Conservation (phyloP, 2,888 invertebrate species). For the Fabriciana adippe region DNA sequence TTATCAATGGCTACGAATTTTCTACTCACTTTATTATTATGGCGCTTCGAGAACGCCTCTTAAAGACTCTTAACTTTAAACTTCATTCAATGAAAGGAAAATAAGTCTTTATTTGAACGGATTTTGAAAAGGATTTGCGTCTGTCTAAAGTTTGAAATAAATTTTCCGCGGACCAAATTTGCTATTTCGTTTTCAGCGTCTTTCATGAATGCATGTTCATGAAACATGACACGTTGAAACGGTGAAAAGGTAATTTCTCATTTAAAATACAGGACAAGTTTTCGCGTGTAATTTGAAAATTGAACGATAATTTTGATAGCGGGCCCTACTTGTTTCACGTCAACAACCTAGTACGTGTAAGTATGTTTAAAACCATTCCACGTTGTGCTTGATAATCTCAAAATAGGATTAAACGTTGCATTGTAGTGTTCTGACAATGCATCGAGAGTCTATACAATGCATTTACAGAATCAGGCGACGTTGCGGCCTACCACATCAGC, state of each 20-base stretch:
- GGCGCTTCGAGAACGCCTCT: conserved; percentile 30
- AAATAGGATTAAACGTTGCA: conserved; percentile 30
- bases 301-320: conserved; percentile 6
- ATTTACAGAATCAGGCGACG: conserved; percentile 28
- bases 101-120: conserved; percentile 32
- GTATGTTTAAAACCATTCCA: conserved; percentile 11
- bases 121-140: conserved; percentile 28
- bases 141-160: conserved; percentile 21
- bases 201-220: conserved; percentile 23
- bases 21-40: conserved; percentile 35
- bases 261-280: conserved; percentile 20
- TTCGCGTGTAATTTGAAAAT: conserved; percentile 16
- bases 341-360: conserved; percentile 14
- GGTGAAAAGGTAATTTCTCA: conserved; percentile 25
- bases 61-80: conserved; percentile 36
- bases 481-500: conserved; percentile 21
- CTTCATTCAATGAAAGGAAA: conserved; percentile 32
- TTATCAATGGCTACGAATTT: conserved; percentile 40
- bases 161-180: conserved; percentile 25
- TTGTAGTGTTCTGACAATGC: conserved; percentile 19
- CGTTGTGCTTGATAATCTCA: conserved; percentile 13
- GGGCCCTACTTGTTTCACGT: conserved; percentile 2
- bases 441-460: conserved; percentile 27
- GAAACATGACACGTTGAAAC: conserved; percentile 21
- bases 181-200: conserved; percentile 22